Percentiles rank a stretch among this genome's conserved stretches.
phyloP scores from a whole-genome alignment of 1,140 invertebrate genomes.

The Brachionus paranguensis region DNA sequence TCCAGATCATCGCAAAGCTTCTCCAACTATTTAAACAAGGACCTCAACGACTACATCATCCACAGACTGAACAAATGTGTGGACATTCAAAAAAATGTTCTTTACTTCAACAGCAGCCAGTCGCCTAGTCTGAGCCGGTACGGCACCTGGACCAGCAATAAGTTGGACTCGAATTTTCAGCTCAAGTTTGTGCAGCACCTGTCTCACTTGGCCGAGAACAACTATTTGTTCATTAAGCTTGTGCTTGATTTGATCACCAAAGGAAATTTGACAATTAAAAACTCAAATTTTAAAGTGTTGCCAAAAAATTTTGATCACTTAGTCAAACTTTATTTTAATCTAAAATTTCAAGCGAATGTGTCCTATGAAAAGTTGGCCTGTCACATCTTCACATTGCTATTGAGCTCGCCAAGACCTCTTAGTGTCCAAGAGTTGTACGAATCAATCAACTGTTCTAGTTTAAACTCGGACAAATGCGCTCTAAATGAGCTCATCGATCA shows the following conservation, averaged over 20 bases:
- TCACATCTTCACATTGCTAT: conserved; percentile 79
- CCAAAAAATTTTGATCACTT: conserved; percentile 85
- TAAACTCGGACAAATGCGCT: background rate
- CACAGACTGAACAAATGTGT: conserved; percentile 70
- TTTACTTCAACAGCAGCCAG: conserved; percentile 56
- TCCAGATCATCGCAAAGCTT: conserved; percentile 62
- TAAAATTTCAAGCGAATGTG: conserved; percentile 76
- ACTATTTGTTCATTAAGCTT: conserved; percentile 82
- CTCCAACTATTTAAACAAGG: conserved; percentile 57
- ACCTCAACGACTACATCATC: conserved; percentile 77
- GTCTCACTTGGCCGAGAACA: conserved; percentile 72
- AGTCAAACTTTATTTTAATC: conserved; percentile 84
- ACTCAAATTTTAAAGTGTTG: conserved; percentile 78
- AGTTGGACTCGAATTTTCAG: conserved; percentile 59
- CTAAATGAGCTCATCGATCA: background rate
- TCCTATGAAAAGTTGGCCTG: conserved; percentile 72
- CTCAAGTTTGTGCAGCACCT: conserved; percentile 78
- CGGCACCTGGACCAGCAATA: conserved; percentile 53
- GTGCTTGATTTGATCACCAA: conserved; percentile 86
- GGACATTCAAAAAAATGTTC: conserved; percentile 75
- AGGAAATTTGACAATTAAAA: conserved; percentile 85
- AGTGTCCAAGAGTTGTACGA: conserved; percentile 85
- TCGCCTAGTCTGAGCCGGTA: conserved; percentile 44
- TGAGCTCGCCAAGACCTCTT: conserved; percentile 75
- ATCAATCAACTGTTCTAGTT: conserved; percentile 72